Evolutionary conservation across 2,797 vertebrate species (phyloP).

Genomic region (Pangasius mekongensis): DNA sequence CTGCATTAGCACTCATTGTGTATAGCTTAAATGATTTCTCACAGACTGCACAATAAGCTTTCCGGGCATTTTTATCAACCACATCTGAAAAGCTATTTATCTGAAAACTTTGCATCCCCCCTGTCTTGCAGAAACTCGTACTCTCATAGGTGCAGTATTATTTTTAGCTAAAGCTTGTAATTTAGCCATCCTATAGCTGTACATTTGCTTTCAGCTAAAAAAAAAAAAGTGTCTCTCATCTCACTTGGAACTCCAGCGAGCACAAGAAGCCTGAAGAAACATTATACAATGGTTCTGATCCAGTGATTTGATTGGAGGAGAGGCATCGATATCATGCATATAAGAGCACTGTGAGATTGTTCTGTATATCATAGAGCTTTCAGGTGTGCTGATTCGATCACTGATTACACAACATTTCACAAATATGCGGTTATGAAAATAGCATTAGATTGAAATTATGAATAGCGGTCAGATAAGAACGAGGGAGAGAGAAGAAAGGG

Average conservation of each 20-base stretch:
- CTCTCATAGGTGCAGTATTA: slow-evolving; percentile 20
- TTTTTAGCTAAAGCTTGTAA: slow-evolving; percentile 1
- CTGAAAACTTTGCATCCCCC: not conserved
- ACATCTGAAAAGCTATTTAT: slow-evolving; percentile 15
- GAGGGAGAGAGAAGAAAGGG: not conserved
- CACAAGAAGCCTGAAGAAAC: not conserved
- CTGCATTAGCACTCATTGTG: slow-evolving; percentile 19
- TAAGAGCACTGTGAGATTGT: slow-evolving; percentile 2
- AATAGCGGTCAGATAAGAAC: not conserved
- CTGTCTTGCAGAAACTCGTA: not conserved
- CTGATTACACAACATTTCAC: slow-evolving; percentile 12
- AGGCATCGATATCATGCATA: not conserved
- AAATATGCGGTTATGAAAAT: slow-evolving; percentile 17
- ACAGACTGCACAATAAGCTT: slow-evolving; percentile 21
- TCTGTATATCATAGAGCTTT: not conserved
- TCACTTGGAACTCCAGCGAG: not conserved
- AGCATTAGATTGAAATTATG: slow-evolving; percentile 3
- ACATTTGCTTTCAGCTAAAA: not conserved
- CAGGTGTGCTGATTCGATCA: not conserved
- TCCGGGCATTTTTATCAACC: slow-evolving; percentile 16
- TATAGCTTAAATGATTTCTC: slow-evolving; percentile 3
- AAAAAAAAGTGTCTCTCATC: not conserved
- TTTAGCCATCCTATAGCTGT: not conserved
- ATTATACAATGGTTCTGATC: slow-evolving; percentile 7
- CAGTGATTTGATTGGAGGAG: slow-evolving; percentile 3